phyloP scores from a whole-genome alignment of 2,113 vertebrate genomes.

The Copsychus sechellarum region DNA sequence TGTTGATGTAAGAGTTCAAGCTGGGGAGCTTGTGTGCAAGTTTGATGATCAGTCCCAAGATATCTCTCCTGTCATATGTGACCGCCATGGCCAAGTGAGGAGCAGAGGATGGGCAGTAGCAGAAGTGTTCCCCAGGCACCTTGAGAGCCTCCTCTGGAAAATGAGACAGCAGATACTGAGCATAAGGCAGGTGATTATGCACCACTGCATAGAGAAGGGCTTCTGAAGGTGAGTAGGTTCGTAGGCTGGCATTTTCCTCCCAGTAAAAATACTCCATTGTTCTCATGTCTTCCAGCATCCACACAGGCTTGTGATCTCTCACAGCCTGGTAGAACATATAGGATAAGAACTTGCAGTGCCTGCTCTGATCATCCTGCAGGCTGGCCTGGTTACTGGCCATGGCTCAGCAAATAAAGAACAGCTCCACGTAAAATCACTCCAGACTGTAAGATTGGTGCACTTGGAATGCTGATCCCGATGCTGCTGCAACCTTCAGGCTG shows the following conservation, averaged over 20 bases:
- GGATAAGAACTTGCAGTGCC: slow-evolving; percentile 78
- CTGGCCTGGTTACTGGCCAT: slow-evolving; percentile 72
- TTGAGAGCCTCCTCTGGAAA: slow-evolving; percentile 82
- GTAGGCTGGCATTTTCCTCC: slow-evolving; percentile 76
- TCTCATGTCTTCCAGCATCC: slow-evolving; percentile 90
- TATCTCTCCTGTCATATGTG: slow-evolving; percentile 83
- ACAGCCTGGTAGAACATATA: slow-evolving; percentile 89
- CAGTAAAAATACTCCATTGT: slow-evolving; percentile 86
- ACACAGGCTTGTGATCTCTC: slow-evolving; percentile 86
- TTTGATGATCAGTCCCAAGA: slow-evolving; percentile 83
- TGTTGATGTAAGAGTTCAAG: slow-evolving; percentile 75
- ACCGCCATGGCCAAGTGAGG: slow-evolving; percentile 86
- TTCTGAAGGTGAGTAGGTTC: slow-evolving; percentile 84
- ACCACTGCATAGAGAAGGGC: slow-evolving; percentile 89
- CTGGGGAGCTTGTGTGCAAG: slow-evolving; percentile 76
- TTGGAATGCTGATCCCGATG: slow-evolving; percentile 62
- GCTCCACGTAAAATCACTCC: slow-evolving; percentile 44
- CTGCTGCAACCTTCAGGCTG: slow-evolving; percentile 69
- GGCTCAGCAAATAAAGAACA: slow-evolving; percentile 39
- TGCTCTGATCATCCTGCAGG: slow-evolving; percentile 69
- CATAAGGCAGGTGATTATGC: slow-evolving; percentile 86
- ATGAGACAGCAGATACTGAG: slow-evolving; percentile 80
- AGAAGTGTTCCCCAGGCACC: slow-evolving; percentile 83
- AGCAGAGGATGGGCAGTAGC: slow-evolving; percentile 80
- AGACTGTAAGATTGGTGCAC: slow-evolving; percentile 29